Evolutionary conservation across 2,888 invertebrate species (phyloP).

Genomic region (Pandemis heparana): DNA sequence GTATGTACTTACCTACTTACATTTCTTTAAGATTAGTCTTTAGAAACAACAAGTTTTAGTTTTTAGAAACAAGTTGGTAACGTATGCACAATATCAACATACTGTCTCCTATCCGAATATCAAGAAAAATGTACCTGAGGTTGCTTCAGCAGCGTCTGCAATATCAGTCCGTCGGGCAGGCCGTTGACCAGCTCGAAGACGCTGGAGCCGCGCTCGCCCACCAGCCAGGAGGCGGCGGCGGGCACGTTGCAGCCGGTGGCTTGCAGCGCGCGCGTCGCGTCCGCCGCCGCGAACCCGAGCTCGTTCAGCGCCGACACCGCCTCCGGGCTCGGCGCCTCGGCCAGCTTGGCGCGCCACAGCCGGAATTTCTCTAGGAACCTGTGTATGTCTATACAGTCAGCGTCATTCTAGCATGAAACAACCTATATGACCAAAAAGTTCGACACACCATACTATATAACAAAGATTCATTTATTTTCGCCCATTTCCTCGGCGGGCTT

Average conservation of each 20-base stretch:
- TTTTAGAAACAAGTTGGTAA: too few species aligned
- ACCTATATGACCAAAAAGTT: too few species aligned
- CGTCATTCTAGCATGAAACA: too few species aligned
- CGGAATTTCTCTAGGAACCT: constrained; percentile 75
- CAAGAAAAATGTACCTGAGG: constrained; percentile 55
- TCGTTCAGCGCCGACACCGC: constrained; percentile 66
- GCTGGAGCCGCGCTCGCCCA: constrained; percentile 78
- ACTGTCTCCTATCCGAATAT: background rate
- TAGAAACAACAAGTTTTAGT: too few species aligned
- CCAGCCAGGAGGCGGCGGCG: constrained; percentile 76
- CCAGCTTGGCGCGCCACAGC: constrained; percentile 68
- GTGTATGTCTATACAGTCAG: too few species aligned
- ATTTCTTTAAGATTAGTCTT: too few species aligned
- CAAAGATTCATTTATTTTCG: too few species aligned
- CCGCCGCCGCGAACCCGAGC: constrained; percentile 68
- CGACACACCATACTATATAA: too few species aligned
- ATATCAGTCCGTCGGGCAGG: constrained; percentile 71
- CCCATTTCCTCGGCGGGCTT: too few species aligned
- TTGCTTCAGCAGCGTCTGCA: constrained; percentile 74
- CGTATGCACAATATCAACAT: too few species aligned
- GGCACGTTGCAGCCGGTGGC: constrained; percentile 75
- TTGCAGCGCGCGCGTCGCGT: constrained; percentile 70
- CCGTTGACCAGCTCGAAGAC: constrained; percentile 76
- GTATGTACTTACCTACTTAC: too few species aligned
- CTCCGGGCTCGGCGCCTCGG: constrained; percentile 69